Conservation (phyloP, 2,888 invertebrate genomes). For the Chymomyza procnemis region DNA sequence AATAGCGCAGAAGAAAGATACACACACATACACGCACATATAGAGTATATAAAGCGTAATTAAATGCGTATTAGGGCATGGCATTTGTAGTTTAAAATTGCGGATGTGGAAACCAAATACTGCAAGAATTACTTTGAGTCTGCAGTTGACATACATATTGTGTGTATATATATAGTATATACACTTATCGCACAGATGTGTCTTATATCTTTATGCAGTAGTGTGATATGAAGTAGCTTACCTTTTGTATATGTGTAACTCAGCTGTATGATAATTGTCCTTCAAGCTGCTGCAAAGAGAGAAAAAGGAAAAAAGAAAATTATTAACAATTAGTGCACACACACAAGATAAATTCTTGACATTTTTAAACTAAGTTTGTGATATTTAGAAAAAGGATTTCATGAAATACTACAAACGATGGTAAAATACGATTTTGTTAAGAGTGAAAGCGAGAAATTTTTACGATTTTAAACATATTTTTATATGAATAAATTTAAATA, state of each 20-base stretch:
- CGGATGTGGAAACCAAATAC: slow-evolving; percentile 53
- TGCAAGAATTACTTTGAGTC: slow-evolving; percentile 55
- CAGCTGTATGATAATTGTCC: not conserved
- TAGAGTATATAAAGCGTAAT: not conserved
- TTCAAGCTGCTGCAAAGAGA: not conserved
- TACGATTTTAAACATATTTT: too few relatives aligned
- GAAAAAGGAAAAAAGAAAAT: not conserved
- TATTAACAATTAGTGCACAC: not conserved
- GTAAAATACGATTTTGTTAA: too few relatives aligned
- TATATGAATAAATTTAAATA: too few relatives aligned
- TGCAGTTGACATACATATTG: not conserved
- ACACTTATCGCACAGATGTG: not conserved
- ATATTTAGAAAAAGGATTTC: too few relatives aligned
- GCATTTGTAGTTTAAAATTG: slow-evolving; percentile 57
- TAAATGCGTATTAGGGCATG: slow-evolving; percentile 8
- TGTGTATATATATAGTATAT: too few relatives aligned
- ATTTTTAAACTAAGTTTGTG: too few relatives aligned
- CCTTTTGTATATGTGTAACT: not conserved
- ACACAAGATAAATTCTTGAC: not conserved
- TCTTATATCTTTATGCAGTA: not conserved
- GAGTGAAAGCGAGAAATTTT: too few relatives aligned
- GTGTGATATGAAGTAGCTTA: not conserved
- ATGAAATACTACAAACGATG: too few relatives aligned
- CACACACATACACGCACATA: not conserved
- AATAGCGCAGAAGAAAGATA: not conserved